Evolutionary conservation across 35 echinoderm and acorn worm species (phyloP), one percentile per base, ranked within the genome.

Genomic region (Amphiura filiformis): DNA sequence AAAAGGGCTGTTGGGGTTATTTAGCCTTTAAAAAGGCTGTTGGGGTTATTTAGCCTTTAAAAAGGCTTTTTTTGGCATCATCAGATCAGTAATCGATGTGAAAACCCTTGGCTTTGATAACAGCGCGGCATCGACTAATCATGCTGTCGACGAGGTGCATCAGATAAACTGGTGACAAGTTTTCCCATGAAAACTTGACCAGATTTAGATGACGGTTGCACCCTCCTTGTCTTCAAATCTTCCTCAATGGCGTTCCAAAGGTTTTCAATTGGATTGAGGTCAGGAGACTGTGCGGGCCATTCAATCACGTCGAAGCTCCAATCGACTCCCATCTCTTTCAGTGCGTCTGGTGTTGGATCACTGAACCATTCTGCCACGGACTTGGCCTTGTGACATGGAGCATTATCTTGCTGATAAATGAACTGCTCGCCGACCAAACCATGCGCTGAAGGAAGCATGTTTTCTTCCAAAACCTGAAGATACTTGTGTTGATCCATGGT

Each of bases 201-300:
- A 5, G 1, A 4, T 23, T 70, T n/a, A 30, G 7, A 13, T n/a
- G 61, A n/a, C 26, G 61, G 61, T n/a, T 30, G 7, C 7, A 70
- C 61, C 61, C 15, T n/a, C 3, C 61, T 5, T 30, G 11, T 30
- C 26, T 70, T 70, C 2, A 70, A 23, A 70, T 70, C 61, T 70
- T 70, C 61, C 17, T 87, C 85, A 26, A 88, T 34, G 31, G 41
- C 86, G 40, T 80, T 42, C 86, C 86, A 88, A 12, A 88, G 37
- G 47, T 88, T 61, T 36, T 88, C 86, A 40, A 88, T 88, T 3
- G 86, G 86, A 15, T 61, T 70, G 3, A 88, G 33, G 35, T 88
- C 86, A 2, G 86, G 86, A 80, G 22, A 32, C 22, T 78, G 64
- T 9, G 76, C 28, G 13, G 76, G 75, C 86, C 86, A 88, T 40